Conservation (phyloP, 2,888 invertebrate species). For the Caradrina clavipalpis region DNA sequence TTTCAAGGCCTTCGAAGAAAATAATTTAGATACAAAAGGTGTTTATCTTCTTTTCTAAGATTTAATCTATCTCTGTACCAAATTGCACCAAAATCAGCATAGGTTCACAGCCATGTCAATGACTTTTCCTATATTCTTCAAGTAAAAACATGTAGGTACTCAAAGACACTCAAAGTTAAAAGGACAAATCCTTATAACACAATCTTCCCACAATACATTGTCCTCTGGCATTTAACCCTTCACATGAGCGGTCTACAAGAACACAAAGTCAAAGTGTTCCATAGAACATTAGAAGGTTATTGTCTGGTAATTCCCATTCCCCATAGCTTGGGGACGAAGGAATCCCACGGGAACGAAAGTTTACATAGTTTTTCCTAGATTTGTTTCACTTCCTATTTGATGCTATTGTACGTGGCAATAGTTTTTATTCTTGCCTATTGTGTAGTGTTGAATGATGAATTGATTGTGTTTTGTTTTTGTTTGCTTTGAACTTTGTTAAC, state of each 20-base stretch:
- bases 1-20: no score
- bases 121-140: no score
- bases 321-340: constrained; percentile 22
- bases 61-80: no score
- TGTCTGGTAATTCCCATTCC: constrained; percentile 64
- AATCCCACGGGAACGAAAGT: constrained; percentile 64
- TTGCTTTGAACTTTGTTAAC: background rate
- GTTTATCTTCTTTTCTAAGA: no score
- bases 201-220: constrained; percentile 8
- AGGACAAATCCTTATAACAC: background rate
- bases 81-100: no score
- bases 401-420: constrained; percentile 22
- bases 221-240: constrained; percentile 42
- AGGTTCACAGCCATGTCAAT: no score
- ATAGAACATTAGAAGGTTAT: constrained; percentile 44
- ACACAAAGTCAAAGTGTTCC: constrained; percentile 38
- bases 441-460: constrained; percentile 11
- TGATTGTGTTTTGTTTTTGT: constrained; percentile 16
- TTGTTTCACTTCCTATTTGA: constrained; percentile 41
- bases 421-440: background rate
- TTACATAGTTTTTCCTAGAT: constrained; percentile 50
- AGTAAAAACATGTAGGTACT: no score
- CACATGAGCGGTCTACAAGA: constrained; percentile 9
- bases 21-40: no score
- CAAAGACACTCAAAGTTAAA: no score